Conservation (phyloP, 2,888 invertebrate species). For the Ceriagrion tenellum region DNA sequence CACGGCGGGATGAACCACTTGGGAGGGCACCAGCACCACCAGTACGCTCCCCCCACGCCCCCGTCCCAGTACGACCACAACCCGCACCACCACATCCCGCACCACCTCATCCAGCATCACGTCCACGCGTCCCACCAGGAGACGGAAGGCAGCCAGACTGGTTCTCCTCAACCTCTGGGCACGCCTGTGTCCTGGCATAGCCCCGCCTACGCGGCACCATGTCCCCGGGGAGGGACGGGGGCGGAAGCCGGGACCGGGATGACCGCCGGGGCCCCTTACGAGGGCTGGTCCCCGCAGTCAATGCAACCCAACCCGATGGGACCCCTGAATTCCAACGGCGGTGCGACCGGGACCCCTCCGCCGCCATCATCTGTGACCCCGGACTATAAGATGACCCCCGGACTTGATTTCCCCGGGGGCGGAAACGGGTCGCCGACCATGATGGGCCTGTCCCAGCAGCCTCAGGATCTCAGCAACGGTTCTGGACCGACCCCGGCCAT, state of each 20-base stretch:
- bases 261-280: conserved; percentile 26
- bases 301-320: conserved; percentile 18
- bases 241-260: neutral
- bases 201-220: conserved; percentile 37
- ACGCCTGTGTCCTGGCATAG: conserved; percentile 45
- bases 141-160: conserved; percentile 26
- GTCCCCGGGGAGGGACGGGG: neutral
- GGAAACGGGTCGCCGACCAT: conserved; percentile 74
- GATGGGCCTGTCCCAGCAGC: conserved; percentile 81
- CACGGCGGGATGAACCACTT: neutral
- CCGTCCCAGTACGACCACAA: conserved; percentile 47
- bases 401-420: neutral
- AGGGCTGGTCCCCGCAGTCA: conserved; percentile 58
- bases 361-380: conserved; percentile 41
- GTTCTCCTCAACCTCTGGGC: neutral
- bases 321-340: neutral
- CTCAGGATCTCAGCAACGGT: conserved; percentile 70
- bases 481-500: conserved; percentile 66
- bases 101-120: conserved; percentile 48
- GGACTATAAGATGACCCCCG: conserved; percentile 59
- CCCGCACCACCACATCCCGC: conserved; percentile 48
- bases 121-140: conserved; percentile 34
- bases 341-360: neutral
- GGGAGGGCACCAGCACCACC: conserved; percentile 44
- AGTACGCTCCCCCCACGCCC: conserved; percentile 43